phyloP scores from a whole-genome alignment of 2,113 vertebrate species.

The Leiothrix lutea region DNA sequence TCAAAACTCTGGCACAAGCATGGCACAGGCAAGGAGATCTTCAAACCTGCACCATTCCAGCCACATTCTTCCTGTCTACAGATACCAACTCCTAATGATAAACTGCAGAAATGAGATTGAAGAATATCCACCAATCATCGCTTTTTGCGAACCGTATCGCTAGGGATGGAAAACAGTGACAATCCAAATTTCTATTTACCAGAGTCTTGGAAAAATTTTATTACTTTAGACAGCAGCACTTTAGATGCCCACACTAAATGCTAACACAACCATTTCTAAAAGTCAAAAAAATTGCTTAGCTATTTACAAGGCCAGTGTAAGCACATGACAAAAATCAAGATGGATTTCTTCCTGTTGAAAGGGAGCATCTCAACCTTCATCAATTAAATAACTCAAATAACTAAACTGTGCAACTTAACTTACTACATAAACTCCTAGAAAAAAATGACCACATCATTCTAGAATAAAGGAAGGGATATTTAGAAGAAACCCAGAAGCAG shows the following conservation, averaged over 20 bases:
- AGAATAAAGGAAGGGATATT: not conserved
- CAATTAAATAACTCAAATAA: not conserved
- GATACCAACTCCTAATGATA: not conserved
- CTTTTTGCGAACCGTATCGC: not conserved
- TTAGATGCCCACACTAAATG: not conserved
- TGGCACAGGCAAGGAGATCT: not conserved
- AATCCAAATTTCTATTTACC: not conserved
- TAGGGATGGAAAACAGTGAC: not conserved
- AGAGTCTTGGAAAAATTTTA: not conserved
- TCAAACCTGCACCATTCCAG: not conserved
- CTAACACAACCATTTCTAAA: not conserved
- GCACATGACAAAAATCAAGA: not conserved
- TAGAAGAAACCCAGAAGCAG: not conserved
- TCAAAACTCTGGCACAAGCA: not conserved
- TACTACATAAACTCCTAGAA: not conserved
- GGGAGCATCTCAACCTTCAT: not conserved
- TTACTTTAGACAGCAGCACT: not conserved
- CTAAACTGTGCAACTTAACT: not conserved
- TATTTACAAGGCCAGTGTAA: not conserved
- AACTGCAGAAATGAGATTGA: not conserved
- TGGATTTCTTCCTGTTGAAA: not conserved
- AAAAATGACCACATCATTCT: not conserved
- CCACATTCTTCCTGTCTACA: not conserved
- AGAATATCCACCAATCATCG: not conserved
- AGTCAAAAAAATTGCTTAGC: not conserved